Percentiles rank a stretch among this genome's conserved stretches.
Evolutionary conservation across 2,113 vertebrate genomes (phyloP).

Genomic region (Artemisiospiza belli): DNA sequence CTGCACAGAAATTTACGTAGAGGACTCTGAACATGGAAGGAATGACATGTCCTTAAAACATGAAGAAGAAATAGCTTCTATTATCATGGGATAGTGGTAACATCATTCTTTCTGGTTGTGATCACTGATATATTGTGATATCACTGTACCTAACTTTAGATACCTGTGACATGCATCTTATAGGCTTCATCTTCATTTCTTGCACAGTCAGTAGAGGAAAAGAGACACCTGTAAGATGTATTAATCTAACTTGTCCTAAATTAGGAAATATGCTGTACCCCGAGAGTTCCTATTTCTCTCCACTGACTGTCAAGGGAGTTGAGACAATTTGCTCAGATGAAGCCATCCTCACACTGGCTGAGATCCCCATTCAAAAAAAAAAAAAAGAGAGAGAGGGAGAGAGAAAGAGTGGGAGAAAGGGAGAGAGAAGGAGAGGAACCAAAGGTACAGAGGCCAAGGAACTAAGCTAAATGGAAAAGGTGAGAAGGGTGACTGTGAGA

Average conservation of each 20-base stretch:
- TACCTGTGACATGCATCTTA: not conserved
- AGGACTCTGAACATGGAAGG: not conserved
- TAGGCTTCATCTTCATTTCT: slow-evolving; percentile 8
- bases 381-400: not conserved
- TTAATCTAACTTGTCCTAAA: not conserved
- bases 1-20: not conserved
- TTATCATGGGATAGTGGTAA: not conserved
- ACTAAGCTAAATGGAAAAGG: not conserved
- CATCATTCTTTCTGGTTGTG: not conserved
- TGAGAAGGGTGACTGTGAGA: not conserved
- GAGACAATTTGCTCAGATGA: not conserved
- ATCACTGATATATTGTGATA: not conserved
- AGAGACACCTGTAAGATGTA: not conserved
- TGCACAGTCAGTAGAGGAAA: not conserved
- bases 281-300: not conserved
- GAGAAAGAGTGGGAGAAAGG: not conserved
- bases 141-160: not conserved
- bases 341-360: not conserved
- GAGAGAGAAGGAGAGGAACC: not conserved
- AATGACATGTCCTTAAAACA: not conserved
- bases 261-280: not conserved
- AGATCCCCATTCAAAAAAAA: not conserved
- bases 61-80: not conserved
- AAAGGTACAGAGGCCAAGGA: not conserved
- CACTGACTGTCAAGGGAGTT: not conserved